Conservation (phyloP, 2,113 vertebrate genomes). For the Anolis sagrei region DNA sequence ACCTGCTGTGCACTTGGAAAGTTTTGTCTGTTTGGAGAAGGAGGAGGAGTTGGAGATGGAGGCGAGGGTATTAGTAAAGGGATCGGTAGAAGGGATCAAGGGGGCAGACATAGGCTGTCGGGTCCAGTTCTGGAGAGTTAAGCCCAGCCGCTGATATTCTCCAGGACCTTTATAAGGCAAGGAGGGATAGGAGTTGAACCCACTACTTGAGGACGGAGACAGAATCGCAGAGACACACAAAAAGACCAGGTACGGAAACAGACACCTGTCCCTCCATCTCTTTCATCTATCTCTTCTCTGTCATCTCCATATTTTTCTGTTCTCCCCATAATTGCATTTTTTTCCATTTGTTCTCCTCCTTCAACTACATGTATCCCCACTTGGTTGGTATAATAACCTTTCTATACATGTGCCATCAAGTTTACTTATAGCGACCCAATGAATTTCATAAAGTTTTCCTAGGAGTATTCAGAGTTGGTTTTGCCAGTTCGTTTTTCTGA, state of each 20-base stretch:
- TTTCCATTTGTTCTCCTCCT: background rate
- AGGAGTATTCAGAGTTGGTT: too few species aligned
- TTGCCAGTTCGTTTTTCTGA: too few species aligned
- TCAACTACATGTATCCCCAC: background rate
- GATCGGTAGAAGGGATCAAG: conserved; percentile 7
- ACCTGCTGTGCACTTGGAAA: conserved; percentile 1
- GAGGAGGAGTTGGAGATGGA: background rate
- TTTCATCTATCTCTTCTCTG: background rate
- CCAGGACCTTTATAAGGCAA: conserved; percentile 25
- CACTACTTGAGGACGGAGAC: background rate
- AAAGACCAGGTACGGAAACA: conserved; percentile 6
- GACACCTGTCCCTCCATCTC: background rate
- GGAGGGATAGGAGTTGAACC: background rate
- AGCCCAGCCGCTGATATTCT: background rate
- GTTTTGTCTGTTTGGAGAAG: conserved; percentile 31
- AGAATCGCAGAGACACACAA: background rate
- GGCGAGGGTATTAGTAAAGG: too few species aligned
- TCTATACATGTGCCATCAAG: too few species aligned
- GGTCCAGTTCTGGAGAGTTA: conserved; percentile 15
- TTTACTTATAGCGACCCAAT: too few species aligned
- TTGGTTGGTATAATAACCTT: background rate
- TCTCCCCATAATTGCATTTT: background rate
- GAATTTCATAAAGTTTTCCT: too few species aligned
- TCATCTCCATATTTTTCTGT: background rate
- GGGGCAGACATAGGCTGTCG: conserved; percentile 4